Base-by-base conservation (phyloP, 1,140 invertebrate species). In the Cydia amplana region DNA sequence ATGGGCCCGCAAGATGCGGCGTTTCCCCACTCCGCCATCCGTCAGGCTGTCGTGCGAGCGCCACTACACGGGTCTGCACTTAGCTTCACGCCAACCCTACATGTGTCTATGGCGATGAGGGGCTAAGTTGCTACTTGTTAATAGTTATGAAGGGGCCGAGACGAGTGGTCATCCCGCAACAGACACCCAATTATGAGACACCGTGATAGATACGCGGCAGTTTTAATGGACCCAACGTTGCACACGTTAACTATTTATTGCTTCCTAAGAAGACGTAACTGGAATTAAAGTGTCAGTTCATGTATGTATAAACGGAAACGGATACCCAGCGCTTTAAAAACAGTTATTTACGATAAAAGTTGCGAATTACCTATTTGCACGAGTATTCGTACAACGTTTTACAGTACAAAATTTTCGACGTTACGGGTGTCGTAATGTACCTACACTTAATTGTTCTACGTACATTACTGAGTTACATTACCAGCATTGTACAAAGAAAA, bases 1-100 rank as follows among this genome's bases (percentile, higher is more conserved):
- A 78, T 72, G 79, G 80, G 78, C 77, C 76, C 74, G 43, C 79
- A 82, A 84, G 83, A 83, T 80, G 82, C 77, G 81, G 75, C 73
- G 80, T 74, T 76, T 46, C 77, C 75, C 79, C 74, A 74, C 80
- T 78, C 77, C 80, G 82, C 84, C 76, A 88, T 88, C 85, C 82
- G 87, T 88, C 85, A 87, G 83, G 60, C 82, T 85, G 84, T 83
- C 85, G 79, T 65, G 67, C 43, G 76, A 74, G 43, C 78, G 78
- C 76, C 78, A 74, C 79, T 82, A 88, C 87, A 88, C 79, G 85
- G 80, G 77, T 83, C 72, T 86, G 87, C 87, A 88, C 87, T 88
- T 87, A 86, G 79, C 85, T 79, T 79, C 77, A 78, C 79, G 78
- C 80, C 80, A 79, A 77, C 73, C 75, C 70, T 83, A 87, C 82